Conservation (phyloP, 2,888 invertebrate genomes). For the Aleiodes testaceus region DNA sequence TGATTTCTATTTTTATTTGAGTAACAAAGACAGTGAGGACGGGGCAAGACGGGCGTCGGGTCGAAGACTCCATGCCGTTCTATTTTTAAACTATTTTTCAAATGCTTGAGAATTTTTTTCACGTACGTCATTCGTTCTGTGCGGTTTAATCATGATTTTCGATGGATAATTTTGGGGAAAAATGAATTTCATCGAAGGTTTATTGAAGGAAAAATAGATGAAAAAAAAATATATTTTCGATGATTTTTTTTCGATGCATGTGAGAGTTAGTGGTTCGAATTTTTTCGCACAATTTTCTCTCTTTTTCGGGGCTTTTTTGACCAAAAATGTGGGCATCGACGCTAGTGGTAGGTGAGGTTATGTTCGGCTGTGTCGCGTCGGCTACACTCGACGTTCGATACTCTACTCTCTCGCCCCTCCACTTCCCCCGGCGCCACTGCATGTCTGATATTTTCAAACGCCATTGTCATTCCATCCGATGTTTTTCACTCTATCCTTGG, state of each 20-base stretch:
- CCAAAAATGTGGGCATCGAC: not conserved
- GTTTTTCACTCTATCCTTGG: conserved; percentile 11
- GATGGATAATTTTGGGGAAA: no score
- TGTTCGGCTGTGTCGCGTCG: conserved; percentile 49
- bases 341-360: conserved; percentile 47
- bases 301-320: conserved; percentile 16
- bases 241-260: no score
- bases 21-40: conserved; percentile 8
- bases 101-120: conserved; percentile 49
- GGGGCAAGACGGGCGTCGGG: conserved; percentile 47
- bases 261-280: conserved; percentile 21
- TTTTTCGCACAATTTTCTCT: conserved; percentile 25
- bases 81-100: no score
- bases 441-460: conserved; percentile 54
- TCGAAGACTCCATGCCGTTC: conserved; percentile 48
- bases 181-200: no score
- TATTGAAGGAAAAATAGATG: no score
- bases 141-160: no score
- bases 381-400: conserved; percentile 39
- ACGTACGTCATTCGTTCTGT: conserved; percentile 22
- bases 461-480: conserved; percentile 52
- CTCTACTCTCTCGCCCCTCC: conserved; percentile 39
- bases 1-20: no score
- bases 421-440: conserved; percentile 45
- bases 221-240: no score